phyloP scores from a whole-genome alignment of 2,797 vertebrate species.

The Natrix natrix region DNA sequence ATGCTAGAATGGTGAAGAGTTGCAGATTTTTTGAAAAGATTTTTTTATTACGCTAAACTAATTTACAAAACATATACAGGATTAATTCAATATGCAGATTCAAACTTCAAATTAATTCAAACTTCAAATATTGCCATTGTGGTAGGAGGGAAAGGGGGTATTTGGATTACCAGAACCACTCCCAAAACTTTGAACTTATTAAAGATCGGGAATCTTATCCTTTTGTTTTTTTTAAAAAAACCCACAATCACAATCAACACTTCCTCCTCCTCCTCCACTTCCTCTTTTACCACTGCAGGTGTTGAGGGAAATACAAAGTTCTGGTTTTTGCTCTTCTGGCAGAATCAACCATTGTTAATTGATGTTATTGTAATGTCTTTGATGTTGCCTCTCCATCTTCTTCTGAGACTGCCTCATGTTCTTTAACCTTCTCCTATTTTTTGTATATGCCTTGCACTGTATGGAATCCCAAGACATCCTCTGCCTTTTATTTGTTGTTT shows the following conservation, averaged over 20 bases:
- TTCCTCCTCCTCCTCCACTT: not conserved
- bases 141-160: not conserved
- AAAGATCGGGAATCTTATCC: not conserved
- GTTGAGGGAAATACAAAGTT: not conserved
- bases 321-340: not conserved
- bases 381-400: no score
- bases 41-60: not conserved
- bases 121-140: not conserved
- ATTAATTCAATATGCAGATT: not conserved
- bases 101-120: not conserved
- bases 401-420: no score
- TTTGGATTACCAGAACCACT: not conserved
- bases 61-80: not conserved
- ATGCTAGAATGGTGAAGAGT: not conserved
- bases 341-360: not conserved
- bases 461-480: no score
- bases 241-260: no score
- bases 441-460: no score
- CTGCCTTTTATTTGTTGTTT: no score
- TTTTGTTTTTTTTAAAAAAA: not conserved
- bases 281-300: not conserved
- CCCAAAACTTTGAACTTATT: not conserved
- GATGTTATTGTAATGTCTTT: no score
- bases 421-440: no score
- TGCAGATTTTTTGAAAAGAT: not conserved